Evolutionary conservation across 1,140 invertebrate species (phyloP).

Genomic region (Bombus huntii): DNA sequence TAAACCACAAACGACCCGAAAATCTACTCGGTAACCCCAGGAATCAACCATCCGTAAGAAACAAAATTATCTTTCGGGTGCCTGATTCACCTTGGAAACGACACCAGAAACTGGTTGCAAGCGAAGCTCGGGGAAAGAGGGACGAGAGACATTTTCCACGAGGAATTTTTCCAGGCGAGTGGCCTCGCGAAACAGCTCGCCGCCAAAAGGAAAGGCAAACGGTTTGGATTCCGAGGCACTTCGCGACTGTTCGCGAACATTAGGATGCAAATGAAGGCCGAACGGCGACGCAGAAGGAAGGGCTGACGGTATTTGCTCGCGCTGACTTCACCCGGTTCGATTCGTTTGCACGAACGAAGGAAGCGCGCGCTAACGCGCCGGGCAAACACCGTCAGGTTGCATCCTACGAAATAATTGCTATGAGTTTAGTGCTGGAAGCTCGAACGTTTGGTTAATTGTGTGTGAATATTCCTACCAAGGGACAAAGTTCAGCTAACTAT

Average conservation of each 20-base stretch:
- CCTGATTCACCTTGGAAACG: background rate
- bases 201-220: conserved; percentile 24
- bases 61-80: background rate
- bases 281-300: conserved; percentile 9
- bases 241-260: conserved; percentile 38
- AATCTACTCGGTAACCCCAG: background rate
- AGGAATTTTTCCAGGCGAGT: background rate
- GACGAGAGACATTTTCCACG: background rate
- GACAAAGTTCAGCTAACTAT: background rate
- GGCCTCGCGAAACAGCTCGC: background rate
- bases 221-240: background rate
- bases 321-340: conserved; percentile 6
- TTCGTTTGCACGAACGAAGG: conserved; percentile 14
- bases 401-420: background rate
- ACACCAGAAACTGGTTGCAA: background rate
- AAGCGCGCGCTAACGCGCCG: conserved; percentile 30
- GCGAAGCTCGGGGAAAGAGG: background rate
- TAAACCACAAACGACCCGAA: background rate
- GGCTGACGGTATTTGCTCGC: background rate
- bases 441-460: background rate
- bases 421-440: background rate
- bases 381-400: conserved; percentile 33
- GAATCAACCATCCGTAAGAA: background rate
- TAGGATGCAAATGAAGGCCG: conserved; percentile 58
- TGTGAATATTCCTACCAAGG: background rate